These are phyloP conservation scores for Girardinichthys multiradiatus DNA, from an alignment of 2,113 vertebrate genomes.

Conservation along the genomic window DNA sequence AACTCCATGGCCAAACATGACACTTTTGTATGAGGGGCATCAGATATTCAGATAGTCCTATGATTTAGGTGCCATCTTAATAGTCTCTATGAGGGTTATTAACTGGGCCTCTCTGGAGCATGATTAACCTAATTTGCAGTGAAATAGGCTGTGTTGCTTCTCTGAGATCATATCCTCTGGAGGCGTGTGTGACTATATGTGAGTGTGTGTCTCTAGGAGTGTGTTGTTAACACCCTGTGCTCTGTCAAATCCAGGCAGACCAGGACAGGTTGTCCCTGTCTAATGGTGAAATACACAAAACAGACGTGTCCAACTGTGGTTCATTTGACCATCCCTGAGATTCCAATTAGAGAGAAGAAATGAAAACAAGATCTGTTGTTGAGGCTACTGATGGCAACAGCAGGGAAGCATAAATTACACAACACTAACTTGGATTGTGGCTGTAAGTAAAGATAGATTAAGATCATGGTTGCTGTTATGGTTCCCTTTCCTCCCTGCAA, in stretches of 20 bases:
- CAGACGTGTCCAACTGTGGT: slow-evolving; percentile 9
- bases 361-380: background rate
- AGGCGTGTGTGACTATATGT: slow-evolving; percentile 36
- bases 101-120: slow-evolving; percentile 72
- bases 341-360: background rate
- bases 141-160: slow-evolving; percentile 75
- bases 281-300: slow-evolving; percentile 31
- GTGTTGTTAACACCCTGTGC: slow-evolving; percentile 51
- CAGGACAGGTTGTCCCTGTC: slow-evolving; percentile 55
- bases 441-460: slow-evolving; percentile 8
- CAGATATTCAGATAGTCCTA: slow-evolving; percentile 61
- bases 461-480: background rate
- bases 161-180: slow-evolving; percentile 61
- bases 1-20: slow-evolving; percentile 19
- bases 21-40: slow-evolving; percentile 36
- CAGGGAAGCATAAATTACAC: slow-evolving; percentile 20
- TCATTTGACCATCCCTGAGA: slow-evolving; percentile 21
- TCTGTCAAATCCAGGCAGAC: slow-evolving; percentile 60
- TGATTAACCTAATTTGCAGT: slow-evolving; percentile 77
- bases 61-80: slow-evolving; percentile 70
- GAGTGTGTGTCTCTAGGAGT: slow-evolving; percentile 7
- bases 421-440: background rate
- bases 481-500: background rate
- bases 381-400: slow-evolving; percentile 1
- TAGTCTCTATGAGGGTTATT: slow-evolving; percentile 73